A percentile compares a stretch with the other conserved stretches of the same genome.
phyloP scores from a whole-genome alignment of 2,888 invertebrate genomes.

The Patella ulyssiponensis region DNA sequence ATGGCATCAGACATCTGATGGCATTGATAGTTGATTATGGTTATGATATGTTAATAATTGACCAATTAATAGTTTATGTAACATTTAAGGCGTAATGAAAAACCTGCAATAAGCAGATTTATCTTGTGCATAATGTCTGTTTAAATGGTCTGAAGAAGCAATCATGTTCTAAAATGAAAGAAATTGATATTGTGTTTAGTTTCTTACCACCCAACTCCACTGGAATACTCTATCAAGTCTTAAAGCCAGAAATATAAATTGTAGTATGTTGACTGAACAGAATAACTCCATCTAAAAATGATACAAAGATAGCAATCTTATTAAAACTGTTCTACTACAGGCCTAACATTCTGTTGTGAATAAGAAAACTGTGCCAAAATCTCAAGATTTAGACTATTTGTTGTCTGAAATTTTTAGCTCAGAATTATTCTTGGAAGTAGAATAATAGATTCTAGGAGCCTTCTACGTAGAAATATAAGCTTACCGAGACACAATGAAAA shows the following conservation, averaged over 20 bases:
- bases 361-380: neutral
- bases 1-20: too few relatives aligned
- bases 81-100: too few relatives aligned
- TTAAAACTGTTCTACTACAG: neutral
- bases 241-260: constrained; percentile 96
- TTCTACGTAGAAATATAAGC: too few relatives aligned
- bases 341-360: neutral
- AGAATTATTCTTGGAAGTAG: neutral
- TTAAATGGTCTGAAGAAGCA: too few relatives aligned
- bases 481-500: too few relatives aligned
- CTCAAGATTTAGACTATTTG: neutral
- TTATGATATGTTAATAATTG: too few relatives aligned
- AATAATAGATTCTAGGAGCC: neutral
- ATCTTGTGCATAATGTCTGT: too few relatives aligned
- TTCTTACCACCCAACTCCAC: constrained; percentile 76
- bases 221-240: constrained; percentile 82
- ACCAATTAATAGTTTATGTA: too few relatives aligned
- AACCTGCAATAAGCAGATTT: too few relatives aligned
- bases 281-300: constrained; percentile 89
- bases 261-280: constrained; percentile 96
- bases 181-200: too few relatives aligned
- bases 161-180: too few relatives aligned
- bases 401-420: neutral
- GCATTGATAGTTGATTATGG: too few relatives aligned
- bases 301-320: constrained; percentile 28